These are phyloP conservation scores for Ceratina japonica DNA, from an alignment of 1,140 invertebrate genomes.

Conservation along the genomic window DNA sequence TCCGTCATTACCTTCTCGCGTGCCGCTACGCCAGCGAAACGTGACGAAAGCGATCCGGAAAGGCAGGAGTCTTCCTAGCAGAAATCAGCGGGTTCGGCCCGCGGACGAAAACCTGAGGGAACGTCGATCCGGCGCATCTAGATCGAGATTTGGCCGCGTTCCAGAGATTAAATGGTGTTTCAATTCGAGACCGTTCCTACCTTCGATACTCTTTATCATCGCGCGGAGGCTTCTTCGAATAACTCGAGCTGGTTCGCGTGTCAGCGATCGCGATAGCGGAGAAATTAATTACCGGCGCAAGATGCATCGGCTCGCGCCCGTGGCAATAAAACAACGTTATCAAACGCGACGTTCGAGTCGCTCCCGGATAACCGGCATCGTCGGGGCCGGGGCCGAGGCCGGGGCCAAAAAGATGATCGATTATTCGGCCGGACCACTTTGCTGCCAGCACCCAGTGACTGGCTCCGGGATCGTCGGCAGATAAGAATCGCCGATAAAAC, in stretches of 20 bases:
- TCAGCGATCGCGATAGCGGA: conserved; percentile 38
- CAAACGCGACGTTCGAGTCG: conserved; percentile 28
- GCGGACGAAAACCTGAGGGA: too few relatives aligned
- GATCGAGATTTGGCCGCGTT: too few relatives aligned
- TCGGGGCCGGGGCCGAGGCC: too few relatives aligned
- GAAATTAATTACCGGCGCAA: conserved; percentile 41
- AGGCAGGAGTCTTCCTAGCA: too few relatives aligned
- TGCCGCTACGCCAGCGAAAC: too few relatives aligned
- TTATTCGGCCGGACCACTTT: conserved; percentile 37
- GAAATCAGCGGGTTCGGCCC: too few relatives aligned
- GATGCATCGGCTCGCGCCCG: conserved; percentile 23
- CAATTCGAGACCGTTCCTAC: background rate
- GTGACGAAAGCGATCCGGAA: too few relatives aligned
- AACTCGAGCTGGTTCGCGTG: conserved; percentile 38
- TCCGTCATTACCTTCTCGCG: background rate
- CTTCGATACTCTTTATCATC: background rate
- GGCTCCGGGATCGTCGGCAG: conserved; percentile 17
- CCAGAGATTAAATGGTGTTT: too few relatives aligned
- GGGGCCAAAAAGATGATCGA: conserved; percentile 46
- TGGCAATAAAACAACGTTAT: conserved; percentile 45
- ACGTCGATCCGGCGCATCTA: too few relatives aligned
- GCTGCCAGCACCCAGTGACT: conserved; percentile 25
- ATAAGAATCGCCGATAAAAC: conserved; percentile 52
- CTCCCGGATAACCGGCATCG: conserved; percentile 25
- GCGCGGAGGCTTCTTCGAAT: conserved; percentile 8